Percentiles rank a stretch among this genome's conserved stretches.
Conservation (phyloP, 2,888 invertebrate species). For the Trichopria drosophilae region DNA sequence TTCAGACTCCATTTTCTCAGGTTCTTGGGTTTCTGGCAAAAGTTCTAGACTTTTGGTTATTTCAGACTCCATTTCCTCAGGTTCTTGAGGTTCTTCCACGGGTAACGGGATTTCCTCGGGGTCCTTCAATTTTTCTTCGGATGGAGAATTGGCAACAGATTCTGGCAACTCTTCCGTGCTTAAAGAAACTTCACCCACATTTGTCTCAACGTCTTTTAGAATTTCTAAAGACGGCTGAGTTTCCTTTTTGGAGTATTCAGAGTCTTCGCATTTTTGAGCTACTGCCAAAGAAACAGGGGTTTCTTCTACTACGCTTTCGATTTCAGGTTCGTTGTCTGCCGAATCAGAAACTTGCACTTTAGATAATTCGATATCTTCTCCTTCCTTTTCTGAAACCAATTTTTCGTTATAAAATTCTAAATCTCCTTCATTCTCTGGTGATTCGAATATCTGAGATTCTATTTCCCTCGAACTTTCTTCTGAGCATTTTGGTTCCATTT, state of each 20-base stretch:
- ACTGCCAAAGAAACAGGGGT: not conserved
- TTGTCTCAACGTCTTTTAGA: too few species aligned
- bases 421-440: conserved; percentile 4
- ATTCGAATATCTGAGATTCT: too few species aligned
- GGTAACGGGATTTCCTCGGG: too few species aligned
- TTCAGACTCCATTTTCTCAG: not conserved
- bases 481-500: too few species aligned
- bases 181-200: too few species aligned
- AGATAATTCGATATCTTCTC: not conserved
- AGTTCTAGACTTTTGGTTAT: not conserved
- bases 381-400: not conserved
- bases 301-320: conserved; percentile 15
- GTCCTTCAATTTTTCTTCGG: not conserved
- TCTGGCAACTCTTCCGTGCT: too few species aligned
- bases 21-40: not conserved
- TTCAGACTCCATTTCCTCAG: not conserved
- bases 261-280: too few species aligned
- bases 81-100: not conserved
- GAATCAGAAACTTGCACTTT: not conserved
- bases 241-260: too few species aligned
- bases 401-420: conserved; percentile 2
- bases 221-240: too few species aligned
- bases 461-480: too few species aligned
- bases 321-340: not conserved
- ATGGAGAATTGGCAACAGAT: not conserved